Conservation (phyloP, 2,888 invertebrate genomes). For the Ornithoptera alexandrae region DNA sequence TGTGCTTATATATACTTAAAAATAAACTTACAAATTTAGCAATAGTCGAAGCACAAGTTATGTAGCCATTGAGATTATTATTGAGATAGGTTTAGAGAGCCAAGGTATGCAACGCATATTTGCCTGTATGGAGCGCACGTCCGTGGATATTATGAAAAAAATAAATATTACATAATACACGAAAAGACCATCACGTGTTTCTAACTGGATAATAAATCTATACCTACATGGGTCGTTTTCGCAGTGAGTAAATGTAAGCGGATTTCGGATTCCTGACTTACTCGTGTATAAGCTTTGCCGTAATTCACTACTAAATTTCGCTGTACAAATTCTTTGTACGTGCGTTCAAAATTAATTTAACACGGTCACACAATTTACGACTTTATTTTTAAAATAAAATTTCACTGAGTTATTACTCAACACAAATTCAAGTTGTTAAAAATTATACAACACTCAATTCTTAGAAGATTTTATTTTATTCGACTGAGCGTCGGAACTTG, state of each 20-base stretch:
- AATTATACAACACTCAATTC: neutral
- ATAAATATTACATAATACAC: neutral
- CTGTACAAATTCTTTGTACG: constrained; percentile 10
- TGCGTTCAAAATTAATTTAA: constrained; percentile 5
- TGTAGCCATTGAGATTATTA: too few species aligned
- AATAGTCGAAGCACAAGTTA: too few species aligned
- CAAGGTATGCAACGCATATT: too few species aligned
- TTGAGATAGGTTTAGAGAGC: too few species aligned
- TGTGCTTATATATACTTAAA: too few species aligned
- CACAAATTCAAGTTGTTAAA: neutral
- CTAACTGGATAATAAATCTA: neutral
- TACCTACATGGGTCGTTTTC: neutral
- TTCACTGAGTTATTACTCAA: neutral
- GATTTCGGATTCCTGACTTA: constrained; percentile 18
- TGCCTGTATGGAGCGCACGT: too few species aligned
- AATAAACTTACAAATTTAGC: too few species aligned
- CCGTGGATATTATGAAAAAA: neutral
- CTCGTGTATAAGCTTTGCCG: constrained; percentile 5
- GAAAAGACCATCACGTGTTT: neutral
- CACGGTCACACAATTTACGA: neutral
- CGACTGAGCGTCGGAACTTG: too few species aligned
- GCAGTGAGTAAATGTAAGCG: constrained; percentile 18
- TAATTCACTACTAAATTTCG: constrained; percentile 13
- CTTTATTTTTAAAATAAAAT: neutral
- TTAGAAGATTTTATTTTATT: too few species aligned